Percentiles rank a stretch among this genome's conserved stretches.
phyloP scores from a whole-genome alignment of 2,113 vertebrate species.

The Saccopteryx bilineata region DNA sequence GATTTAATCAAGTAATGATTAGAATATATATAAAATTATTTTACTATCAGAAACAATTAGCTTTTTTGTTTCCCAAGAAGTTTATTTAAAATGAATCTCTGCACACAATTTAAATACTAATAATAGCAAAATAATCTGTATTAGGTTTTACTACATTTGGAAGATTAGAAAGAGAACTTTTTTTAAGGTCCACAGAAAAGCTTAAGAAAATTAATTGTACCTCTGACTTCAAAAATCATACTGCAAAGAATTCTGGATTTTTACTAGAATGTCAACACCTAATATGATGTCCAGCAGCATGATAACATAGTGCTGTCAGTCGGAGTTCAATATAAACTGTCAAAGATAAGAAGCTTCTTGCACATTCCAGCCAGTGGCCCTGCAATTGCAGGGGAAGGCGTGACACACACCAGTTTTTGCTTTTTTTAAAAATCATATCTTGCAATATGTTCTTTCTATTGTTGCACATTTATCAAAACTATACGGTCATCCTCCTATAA shows the following conservation, averaged over 20 bases:
- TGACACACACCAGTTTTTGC: neutral
- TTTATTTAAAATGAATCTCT: neutral
- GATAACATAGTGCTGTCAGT: neutral
- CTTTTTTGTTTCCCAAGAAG: neutral
- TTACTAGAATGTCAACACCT: slow-evolving; percentile 20
- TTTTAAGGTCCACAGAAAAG: neutral
- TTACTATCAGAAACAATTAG: neutral
- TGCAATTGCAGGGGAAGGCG: slow-evolving; percentile 36
- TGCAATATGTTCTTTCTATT: slow-evolving; percentile 21
- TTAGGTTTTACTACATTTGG: neutral
- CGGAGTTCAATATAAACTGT: slow-evolving; percentile 59
- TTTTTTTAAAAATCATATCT: neutral
- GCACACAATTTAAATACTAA: neutral
- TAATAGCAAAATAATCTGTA: neutral
- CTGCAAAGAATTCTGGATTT: slow-evolving; percentile 31
- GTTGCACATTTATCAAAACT: slow-evolving; percentile 37
- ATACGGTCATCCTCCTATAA: neutral
- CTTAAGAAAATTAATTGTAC: neutral
- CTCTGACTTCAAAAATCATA: neutral
- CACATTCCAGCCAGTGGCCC: neutral
- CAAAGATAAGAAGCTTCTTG: slow-evolving; percentile 49
- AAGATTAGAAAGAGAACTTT: neutral
- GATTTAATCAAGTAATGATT: neutral
- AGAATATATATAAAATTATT: neutral
- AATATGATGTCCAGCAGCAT: neutral